These are phyloP conservation scores for Hydrochoerus hydrochaeris DNA, from an alignment of 2,113 vertebrate species.

Conservation along the genomic window DNA sequence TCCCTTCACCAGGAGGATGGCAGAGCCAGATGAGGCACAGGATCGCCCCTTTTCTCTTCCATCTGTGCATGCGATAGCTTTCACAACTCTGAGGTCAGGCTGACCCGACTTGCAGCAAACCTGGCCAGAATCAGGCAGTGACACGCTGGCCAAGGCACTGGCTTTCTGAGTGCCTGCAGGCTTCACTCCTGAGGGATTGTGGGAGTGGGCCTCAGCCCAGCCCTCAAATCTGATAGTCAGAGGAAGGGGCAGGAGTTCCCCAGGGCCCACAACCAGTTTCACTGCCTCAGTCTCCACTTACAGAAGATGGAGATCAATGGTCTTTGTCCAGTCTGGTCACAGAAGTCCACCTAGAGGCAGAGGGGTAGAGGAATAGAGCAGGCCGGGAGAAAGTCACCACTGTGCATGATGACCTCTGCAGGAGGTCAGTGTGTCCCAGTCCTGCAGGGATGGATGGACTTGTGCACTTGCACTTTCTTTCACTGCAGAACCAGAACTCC, in stretches of 20 bases:
- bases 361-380: neutral
- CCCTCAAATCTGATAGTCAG: neutral
- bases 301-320: conserved; percentile 27
- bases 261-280: neutral
- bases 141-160: neutral
- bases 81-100: neutral
- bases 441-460: neutral
- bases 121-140: conserved; percentile 20
- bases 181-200: neutral
- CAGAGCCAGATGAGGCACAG: neutral
- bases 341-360: neutral
- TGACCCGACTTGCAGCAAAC: conserved; percentile 39
- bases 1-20: neutral
- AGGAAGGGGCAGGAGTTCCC: neutral
- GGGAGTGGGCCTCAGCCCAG: neutral
- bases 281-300: neutral
- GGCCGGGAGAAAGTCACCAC: neutral
- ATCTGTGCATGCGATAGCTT: neutral
- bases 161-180: neutral
- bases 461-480: neutral
- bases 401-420: neutral
- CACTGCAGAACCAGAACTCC: neutral
- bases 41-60: neutral
- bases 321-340: neutral
- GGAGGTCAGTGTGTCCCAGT: neutral